Evolutionary conservation across 2,888 invertebrate species (phyloP), one percentile per base, ranked within the genome.

Genomic region (Syrista parreyssii): DNA sequence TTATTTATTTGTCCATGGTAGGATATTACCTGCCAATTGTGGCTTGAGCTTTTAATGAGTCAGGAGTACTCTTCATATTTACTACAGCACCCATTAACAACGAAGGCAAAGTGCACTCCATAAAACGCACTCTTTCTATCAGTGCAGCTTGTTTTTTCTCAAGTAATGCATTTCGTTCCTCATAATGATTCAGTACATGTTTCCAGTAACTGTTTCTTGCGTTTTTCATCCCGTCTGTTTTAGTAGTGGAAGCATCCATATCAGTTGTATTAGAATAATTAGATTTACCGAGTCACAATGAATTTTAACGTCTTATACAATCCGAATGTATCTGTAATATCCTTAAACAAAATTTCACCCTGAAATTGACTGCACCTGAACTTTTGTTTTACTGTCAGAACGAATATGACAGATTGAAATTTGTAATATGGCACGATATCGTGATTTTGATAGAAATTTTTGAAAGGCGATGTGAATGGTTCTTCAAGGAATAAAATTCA

Each of bases 91-190:
- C 82, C 84, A 88, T 84, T 11, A 88, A 73, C 34, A 89, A 79
- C 9, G 88, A 86, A 1, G 88, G 88, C 55, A 89, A 79, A 6
- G 87, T 85, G 68, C 85, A 87, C 72, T 88, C 89, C 85, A 88
- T 88, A 68, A 88, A 86, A 71, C 82, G 83, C 11, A 89, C 85
- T 75, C 85, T 84, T 73, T 88, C 87, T 11, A 81, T 78, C 15
- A 89, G 79, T 34, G 81, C 87, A 11, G 83, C 84, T 68, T 86
- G 86, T 33, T 84, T 85, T 73, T 78, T 83, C 71, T 87, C 85
- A 73, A 88, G 82, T 1, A 84, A 84, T 6, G 86, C 89, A 74
- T 85, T 88, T 75, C 84, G 83, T 55, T 84, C 84, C 72, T 89
- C 87, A 69, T 87, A 88, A 68, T 80, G 83, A 30, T 78, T 84